Conservation (phyloP, 2,888 invertebrate genomes). For the Aporophyla nigra region DNA sequence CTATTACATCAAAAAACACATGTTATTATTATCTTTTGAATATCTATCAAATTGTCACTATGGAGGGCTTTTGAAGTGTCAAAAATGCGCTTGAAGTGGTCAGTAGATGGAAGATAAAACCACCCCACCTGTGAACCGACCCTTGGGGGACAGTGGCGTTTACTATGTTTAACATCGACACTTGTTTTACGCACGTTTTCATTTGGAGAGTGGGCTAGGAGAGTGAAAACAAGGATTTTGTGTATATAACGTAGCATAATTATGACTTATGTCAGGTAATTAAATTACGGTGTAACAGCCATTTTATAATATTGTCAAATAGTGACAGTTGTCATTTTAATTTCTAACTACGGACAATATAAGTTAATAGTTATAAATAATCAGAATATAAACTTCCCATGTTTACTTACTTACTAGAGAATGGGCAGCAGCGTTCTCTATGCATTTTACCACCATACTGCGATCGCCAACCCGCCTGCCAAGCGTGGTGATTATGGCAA, state of each 20-base stretch:
- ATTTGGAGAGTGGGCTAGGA: slow-evolving; percentile 44
- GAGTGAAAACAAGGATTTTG: slow-evolving; percentile 25
- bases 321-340: background rate
- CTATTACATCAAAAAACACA: slow-evolving; percentile 78
- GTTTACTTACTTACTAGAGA: too few species aligned
- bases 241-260: slow-evolving; percentile 6
- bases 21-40: slow-evolving; percentile 79
- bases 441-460: too few species aligned
- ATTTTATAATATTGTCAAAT: background rate
- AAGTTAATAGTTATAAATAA: background rate
- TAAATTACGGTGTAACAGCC: too few species aligned
- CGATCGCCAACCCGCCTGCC: too few species aligned
- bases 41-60: slow-evolving; percentile 81
- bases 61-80: slow-evolving; percentile 71
- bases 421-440: too few species aligned
- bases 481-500: too few species aligned
- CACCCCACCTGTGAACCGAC: slow-evolving; percentile 65
- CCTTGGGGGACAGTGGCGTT: slow-evolving; percentile 45
- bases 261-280: background rate
- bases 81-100: slow-evolving; percentile 70
- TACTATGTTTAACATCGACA: slow-evolving; percentile 57
- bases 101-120: slow-evolving; percentile 67
- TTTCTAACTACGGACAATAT: background rate
- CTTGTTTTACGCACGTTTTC: slow-evolving; percentile 63
- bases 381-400: too few species aligned